phyloP scores from a whole-genome alignment of 2,888 invertebrate species.

The Petrolisthes manimaculis region DNA sequence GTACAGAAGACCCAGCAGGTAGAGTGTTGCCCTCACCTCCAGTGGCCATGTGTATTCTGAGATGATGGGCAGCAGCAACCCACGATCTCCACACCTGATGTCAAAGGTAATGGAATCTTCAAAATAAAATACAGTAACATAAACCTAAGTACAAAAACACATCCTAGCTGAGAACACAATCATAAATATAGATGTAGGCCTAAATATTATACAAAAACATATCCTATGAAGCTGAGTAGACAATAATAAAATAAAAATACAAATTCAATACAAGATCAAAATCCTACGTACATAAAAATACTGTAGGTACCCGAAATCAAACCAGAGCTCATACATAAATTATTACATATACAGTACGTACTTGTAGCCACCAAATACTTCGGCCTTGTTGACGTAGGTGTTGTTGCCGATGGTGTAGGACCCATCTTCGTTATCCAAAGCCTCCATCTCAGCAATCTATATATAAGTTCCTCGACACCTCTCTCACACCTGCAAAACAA shows the following conservation, averaged over 20 bases:
- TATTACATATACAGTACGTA: neutral
- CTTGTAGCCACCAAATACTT: constrained; percentile 25
- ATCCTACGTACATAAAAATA: no score
- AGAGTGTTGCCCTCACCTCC: constrained; percentile 70
- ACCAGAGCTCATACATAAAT: neutral
- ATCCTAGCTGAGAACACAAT: no score
- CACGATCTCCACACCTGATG: constrained; percentile 67
- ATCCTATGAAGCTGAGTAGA: no score
- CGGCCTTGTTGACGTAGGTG: neutral
- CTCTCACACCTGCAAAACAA: neutral
- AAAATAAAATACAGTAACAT: neutral
- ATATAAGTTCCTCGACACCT: neutral
- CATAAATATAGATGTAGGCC: no score
- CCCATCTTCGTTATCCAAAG: neutral
- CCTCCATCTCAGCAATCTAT: neutral
- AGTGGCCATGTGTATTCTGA: constrained; percentile 72
- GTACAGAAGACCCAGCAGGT: constrained; percentile 73
- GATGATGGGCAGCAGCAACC: constrained; percentile 72
- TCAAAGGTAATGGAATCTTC: neutral
- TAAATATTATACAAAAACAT: no score
- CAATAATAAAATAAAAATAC: no score
- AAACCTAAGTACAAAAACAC: no score
- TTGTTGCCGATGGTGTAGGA: constrained; percentile 9
- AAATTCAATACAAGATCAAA: no score
- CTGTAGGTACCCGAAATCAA: neutral